These are phyloP conservation scores for Cydia fagiglandana DNA, from an alignment of 1,140 invertebrate genomes.

Conservation along the genomic window DNA sequence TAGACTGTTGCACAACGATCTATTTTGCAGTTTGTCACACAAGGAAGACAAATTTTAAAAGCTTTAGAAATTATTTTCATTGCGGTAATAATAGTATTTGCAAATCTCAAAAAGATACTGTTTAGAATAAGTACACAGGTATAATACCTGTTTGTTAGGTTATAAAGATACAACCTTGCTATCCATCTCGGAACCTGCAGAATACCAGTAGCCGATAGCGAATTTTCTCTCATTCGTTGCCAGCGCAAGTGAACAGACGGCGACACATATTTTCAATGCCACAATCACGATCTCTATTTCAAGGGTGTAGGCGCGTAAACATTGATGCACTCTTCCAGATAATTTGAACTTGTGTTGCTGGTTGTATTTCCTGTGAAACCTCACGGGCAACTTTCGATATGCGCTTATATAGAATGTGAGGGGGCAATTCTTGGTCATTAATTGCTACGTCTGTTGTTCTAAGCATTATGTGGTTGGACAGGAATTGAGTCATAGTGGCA, in stretches of 20 bases:
- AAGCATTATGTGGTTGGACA: constrained; percentile 3
- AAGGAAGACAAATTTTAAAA: too few species aligned
- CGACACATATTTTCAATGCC: constrained; percentile 4
- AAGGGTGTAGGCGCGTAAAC: background rate
- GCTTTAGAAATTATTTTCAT: too few species aligned
- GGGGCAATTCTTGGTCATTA: background rate
- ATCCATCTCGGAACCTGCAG: background rate
- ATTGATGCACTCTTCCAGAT: background rate
- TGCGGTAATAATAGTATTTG: too few species aligned
- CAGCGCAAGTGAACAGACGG: background rate
- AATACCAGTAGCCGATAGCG: constrained; percentile 15
- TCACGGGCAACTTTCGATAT: constrained; percentile 13
- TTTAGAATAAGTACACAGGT: background rate
- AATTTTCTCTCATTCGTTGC: constrained; percentile 11
- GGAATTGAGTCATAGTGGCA: constrained; percentile 9
- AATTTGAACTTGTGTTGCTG: background rate
- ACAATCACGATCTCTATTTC: constrained; percentile 3
- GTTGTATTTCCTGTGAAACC: constrained; percentile 16
- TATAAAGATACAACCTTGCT: background rate
- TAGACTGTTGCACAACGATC: background rate
- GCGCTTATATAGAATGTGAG: constrained; percentile 10
- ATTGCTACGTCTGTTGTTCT: constrained; percentile 13
- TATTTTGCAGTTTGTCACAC: too few species aligned
- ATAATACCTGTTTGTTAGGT: background rate
- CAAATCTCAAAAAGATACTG: too few species aligned